phyloP scores from a whole-genome alignment of 2,888 invertebrate genomes.

The Phyto melanocephala region DNA sequence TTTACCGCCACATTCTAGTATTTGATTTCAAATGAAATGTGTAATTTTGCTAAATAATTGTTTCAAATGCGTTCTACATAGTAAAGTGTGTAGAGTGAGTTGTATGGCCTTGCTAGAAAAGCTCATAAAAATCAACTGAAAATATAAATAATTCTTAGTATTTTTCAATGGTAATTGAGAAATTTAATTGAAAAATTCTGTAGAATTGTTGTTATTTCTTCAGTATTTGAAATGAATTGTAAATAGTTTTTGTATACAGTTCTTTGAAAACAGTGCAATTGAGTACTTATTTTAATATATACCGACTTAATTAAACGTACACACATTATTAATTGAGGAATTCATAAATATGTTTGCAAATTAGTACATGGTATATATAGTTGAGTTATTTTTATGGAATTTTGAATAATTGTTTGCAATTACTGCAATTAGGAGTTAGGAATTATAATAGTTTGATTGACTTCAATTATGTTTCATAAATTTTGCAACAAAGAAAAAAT shows the following conservation, averaged over 20 bases:
- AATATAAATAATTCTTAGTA: not conserved
- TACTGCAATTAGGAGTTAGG: no score
- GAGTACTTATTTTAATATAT: no score
- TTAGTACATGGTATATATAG: no score
- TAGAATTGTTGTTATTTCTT: not conserved
- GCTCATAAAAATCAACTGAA: not conserved
- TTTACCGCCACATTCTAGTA: slow-evolving; percentile 39
- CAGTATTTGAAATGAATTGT: slow-evolving; percentile 23
- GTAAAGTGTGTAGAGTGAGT: no score
- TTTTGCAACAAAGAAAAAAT: no score
- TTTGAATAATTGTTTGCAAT: no score
- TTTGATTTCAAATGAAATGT: slow-evolving; percentile 37
- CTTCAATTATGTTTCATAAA: no score
- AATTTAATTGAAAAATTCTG: not conserved
- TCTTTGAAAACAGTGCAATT: not conserved
- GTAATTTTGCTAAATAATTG: slow-evolving; percentile 39
- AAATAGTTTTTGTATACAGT: not conserved
- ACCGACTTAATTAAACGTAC: no score
- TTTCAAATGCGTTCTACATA: slow-evolving; percentile 26
- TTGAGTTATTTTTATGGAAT: no score
- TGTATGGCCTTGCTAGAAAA: not conserved
- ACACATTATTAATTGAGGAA: not conserved
- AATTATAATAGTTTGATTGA: no score
- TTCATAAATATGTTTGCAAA: no score
- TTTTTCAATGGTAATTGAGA: not conserved